Conservation (phyloP, 2,797 vertebrate genomes). For the Acropternis orthonyx region DNA sequence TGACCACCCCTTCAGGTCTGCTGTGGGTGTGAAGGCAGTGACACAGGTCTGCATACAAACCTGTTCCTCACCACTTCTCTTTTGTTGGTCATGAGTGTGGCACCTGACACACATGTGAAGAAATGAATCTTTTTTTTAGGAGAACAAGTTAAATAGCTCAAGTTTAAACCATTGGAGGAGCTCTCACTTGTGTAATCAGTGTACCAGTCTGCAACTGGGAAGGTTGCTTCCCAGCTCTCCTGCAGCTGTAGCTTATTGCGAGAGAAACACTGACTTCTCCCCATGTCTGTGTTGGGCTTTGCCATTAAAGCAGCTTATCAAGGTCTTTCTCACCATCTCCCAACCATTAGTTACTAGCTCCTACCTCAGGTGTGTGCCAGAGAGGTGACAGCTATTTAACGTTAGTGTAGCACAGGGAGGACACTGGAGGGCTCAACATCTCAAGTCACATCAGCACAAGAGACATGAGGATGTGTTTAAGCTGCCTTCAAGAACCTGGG, state of each 20-base stretch:
- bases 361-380: background rate
- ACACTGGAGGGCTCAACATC: background rate
- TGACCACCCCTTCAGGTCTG: background rate
- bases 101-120: background rate
- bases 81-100: fast-evolving
- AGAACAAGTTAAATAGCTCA: background rate
- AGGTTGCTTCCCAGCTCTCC: background rate
- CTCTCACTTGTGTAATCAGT: background rate
- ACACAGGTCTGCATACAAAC: fast-evolving
- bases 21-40: background rate
- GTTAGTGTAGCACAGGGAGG: fast-evolving
- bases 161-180: background rate
- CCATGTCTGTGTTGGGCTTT: background rate
- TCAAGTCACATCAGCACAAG: background rate
- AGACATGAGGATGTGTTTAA: background rate
- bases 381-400: background rate
- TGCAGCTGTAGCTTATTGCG: background rate
- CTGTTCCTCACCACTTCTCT: background rate
- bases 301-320: background rate
- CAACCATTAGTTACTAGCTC: background rate
- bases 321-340: background rate
- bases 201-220: background rate
- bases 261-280: background rate
- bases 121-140: background rate
- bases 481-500: background rate